These are phyloP conservation scores for Phengaris arion DNA, from an alignment of 2,888 invertebrate species.

Conservation along the genomic window DNA sequence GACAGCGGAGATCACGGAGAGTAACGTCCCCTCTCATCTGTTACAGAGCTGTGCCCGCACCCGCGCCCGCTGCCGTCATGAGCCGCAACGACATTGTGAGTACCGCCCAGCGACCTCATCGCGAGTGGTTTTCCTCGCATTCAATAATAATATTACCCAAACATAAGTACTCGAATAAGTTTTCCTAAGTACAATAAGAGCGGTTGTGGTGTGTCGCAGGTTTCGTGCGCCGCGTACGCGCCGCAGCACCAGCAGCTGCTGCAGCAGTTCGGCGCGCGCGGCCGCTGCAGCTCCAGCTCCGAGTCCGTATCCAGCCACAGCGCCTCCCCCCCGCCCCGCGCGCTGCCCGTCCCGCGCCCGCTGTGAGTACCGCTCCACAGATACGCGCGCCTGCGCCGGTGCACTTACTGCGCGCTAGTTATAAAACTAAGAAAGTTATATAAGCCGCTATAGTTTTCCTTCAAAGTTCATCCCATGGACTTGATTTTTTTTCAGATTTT, in stretches of 20 bases:
- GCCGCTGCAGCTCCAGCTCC: slow-evolving; percentile 82
- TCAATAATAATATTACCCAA: too few species aligned
- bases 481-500: too few species aligned
- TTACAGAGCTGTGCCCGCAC: slow-evolving; percentile 64
- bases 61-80: slow-evolving; percentile 47
- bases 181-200: too few species aligned
- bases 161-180: too few species aligned
- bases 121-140: too few species aligned
- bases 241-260: slow-evolving; percentile 68
- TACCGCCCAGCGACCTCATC: slow-evolving; percentile 28
- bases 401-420: too few species aligned
- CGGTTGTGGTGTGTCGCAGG: slow-evolving; percentile 11
- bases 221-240: slow-evolving; percentile 53
- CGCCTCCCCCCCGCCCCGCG: slow-evolving; percentile 47
- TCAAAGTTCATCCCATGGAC: too few species aligned
- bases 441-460: too few species aligned
- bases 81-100: slow-evolving; percentile 57
- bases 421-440: too few species aligned
- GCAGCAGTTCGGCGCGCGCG: slow-evolving; percentile 63
- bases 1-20: neutral
- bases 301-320: slow-evolving; percentile 85
- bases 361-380: slow-evolving; percentile 14
- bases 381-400: too few species aligned
- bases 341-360: slow-evolving; percentile 31
- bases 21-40: slow-evolving; percentile 30